These are phyloP conservation scores for Coecobrya sp. DNA, from an alignment of 2,888 invertebrate genomes.

Conservation along the genomic window DNA sequence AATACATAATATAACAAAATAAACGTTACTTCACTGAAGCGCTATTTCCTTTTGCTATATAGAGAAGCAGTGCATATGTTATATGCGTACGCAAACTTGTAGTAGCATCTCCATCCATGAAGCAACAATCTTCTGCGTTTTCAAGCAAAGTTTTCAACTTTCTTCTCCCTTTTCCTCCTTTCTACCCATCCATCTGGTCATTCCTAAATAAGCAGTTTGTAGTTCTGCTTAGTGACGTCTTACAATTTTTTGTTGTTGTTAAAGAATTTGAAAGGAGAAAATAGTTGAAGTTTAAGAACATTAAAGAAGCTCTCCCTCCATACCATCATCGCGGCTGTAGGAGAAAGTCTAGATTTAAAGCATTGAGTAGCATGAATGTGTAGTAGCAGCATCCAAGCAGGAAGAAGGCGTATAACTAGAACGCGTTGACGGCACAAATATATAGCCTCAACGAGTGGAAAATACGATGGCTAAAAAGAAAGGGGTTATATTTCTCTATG, in stretches of 20 bases:
- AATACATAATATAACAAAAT: background rate
- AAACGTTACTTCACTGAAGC: background rate
- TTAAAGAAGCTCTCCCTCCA: slow-evolving; percentile 28
- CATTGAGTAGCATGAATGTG: background rate
- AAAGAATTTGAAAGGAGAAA: slow-evolving; percentile 52
- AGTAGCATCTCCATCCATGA: background rate
- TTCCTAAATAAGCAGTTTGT: slow-evolving; percentile 42
- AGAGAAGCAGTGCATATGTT: background rate
- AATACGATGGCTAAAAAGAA: background rate
- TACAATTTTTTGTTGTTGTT: slow-evolving; percentile 13
- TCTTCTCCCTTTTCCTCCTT: slow-evolving; percentile 19
- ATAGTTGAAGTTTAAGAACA: slow-evolving; percentile 62
- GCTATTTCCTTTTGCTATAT: background rate
- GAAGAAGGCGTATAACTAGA: background rate
- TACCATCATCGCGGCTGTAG: background rate
- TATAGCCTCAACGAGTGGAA: background rate
- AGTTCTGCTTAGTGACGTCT: slow-evolving; percentile 18
- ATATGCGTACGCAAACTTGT: background rate
- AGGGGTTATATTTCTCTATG: background rate
- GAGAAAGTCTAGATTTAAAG: background rate
- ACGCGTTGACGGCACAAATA: background rate
- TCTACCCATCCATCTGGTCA: slow-evolving; percentile 46
- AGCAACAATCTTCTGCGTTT: slow-evolving; percentile 70
- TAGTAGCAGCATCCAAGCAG: background rate
- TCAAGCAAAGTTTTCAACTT: slow-evolving; percentile 48